Conservation (phyloP, 2,113 vertebrate genomes). For the Bujurquina vittata region DNA sequence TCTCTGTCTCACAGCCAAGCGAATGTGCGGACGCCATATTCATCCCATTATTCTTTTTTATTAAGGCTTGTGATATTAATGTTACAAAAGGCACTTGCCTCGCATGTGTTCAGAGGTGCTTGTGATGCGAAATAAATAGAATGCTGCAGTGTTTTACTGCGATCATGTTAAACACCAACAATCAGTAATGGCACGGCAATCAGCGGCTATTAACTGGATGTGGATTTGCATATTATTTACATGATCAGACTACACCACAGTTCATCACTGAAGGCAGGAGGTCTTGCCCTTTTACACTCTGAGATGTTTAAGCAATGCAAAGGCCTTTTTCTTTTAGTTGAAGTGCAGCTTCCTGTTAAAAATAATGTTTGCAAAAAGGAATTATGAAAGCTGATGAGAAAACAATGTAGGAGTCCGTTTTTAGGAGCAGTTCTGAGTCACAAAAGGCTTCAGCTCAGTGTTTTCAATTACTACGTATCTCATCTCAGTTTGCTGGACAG, state of each 20-base stretch:
- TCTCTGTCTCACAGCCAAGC: slow-evolving; percentile 36
- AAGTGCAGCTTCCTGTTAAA: background rate
- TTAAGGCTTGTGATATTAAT: slow-evolving; percentile 30
- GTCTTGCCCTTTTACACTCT: slow-evolving; percentile 32
- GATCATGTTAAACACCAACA: slow-evolving; percentile 53
- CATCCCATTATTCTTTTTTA: slow-evolving; percentile 52
- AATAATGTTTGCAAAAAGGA: background rate
- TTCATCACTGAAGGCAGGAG: slow-evolving; percentile 33
- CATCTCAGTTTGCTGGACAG: slow-evolving; percentile 44
- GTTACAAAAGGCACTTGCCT: slow-evolving; percentile 15
- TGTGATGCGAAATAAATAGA: slow-evolving; percentile 36
- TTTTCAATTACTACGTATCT: slow-evolving; percentile 48
- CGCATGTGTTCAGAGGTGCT: slow-evolving; percentile 18
- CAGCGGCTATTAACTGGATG: slow-evolving; percentile 55
- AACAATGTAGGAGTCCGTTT: background rate
- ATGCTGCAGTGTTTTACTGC: slow-evolving; percentile 28
- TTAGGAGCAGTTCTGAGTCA: slow-evolving; percentile 13
- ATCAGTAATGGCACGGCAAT: slow-evolving; percentile 51
- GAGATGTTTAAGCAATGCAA: slow-evolving; percentile 38
- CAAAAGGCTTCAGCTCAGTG: slow-evolving; percentile 30
- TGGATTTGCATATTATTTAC: slow-evolving; percentile 65
- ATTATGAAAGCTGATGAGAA: background rate
- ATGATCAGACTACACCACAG: slow-evolving; percentile 24
- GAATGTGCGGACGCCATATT: slow-evolving; percentile 30
- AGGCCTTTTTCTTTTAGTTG: slow-evolving; percentile 32